These are phyloP conservation scores for Margarornis squamiger DNA, from an alignment of 2,797 vertebrate genomes.

Conservation along the genomic window DNA sequence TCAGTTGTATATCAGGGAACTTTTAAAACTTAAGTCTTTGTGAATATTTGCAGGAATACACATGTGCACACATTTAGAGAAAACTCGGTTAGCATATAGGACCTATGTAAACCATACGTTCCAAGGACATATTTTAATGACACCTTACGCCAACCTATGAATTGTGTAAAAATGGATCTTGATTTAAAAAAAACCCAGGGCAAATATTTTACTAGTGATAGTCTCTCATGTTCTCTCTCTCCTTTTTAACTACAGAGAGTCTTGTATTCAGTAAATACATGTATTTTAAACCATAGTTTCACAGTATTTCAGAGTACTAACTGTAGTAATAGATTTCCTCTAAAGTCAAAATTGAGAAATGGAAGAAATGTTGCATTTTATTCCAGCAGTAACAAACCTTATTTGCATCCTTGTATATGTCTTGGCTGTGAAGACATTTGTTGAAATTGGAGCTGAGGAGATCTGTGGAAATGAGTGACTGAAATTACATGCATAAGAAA, in stretches of 20 bases:
- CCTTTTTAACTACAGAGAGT: not conserved
- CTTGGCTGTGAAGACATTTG: not conserved
- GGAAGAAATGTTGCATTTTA: not conserved
- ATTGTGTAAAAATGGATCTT: not conserved
- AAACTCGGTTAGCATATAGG: not conserved
- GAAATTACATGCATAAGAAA: not conserved
- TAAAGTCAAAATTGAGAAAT: not conserved
- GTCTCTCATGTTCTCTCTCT: not conserved
- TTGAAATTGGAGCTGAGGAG: not conserved
- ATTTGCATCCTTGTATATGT: not conserved
- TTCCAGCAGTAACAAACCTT: not conserved
- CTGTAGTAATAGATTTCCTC: not conserved
- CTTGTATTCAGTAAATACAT: not conserved
- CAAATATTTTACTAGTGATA: not conserved
- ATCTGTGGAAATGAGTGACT: not conserved
- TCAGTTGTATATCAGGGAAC: not conserved
- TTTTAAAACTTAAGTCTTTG: not conserved
- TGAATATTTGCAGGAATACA: not conserved
- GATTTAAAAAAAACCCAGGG: not conserved
- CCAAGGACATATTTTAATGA: not conserved
- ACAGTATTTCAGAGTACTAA: not conserved
- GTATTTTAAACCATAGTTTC: not conserved
- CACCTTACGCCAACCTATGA: not conserved
- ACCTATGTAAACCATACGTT: not conserved
- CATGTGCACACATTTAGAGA: fast-evolving